Evolutionary conservation across 2,888 invertebrate genomes (phyloP).

Genomic region (Troides oblongomaculatus): DNA sequence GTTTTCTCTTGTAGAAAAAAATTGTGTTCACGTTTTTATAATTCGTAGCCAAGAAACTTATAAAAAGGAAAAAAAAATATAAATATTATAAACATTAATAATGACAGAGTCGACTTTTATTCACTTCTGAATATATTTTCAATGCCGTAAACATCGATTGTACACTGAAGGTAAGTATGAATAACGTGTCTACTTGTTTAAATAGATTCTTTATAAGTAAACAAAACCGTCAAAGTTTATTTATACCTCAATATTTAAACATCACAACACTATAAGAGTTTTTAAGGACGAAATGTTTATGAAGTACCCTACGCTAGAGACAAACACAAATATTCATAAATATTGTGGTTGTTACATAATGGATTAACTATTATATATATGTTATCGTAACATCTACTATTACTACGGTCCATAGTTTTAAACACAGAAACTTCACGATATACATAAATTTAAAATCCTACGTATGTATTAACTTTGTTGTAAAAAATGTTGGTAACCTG

Average conservation of each 20-base stretch:
- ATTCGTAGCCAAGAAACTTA: no score
- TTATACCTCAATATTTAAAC: background rate
- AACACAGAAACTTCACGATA: background rate
- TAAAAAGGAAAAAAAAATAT: no score
- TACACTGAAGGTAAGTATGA: no score
- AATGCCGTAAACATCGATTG: no score
- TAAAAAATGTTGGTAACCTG: constrained; percentile 70
- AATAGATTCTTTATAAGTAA: background rate
- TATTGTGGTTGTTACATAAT: background rate
- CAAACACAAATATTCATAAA: background rate
- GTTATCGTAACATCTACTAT: background rate
- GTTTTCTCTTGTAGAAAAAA: no score
- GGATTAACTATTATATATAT: background rate
- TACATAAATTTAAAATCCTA: background rate
- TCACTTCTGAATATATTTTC: no score
- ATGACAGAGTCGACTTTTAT: no score
- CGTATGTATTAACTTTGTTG: background rate
- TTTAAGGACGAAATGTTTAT: background rate
- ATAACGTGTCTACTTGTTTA: no score
- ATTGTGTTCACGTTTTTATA: no score
- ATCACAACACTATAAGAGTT: background rate
- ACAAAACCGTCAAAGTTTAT: background rate
- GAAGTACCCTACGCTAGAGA: background rate
- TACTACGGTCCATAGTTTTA: background rate
- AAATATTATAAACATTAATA: no score